Conservation (phyloP, 64 coral and sea anemone species). For the Pachyseris speciosa region DNA sequence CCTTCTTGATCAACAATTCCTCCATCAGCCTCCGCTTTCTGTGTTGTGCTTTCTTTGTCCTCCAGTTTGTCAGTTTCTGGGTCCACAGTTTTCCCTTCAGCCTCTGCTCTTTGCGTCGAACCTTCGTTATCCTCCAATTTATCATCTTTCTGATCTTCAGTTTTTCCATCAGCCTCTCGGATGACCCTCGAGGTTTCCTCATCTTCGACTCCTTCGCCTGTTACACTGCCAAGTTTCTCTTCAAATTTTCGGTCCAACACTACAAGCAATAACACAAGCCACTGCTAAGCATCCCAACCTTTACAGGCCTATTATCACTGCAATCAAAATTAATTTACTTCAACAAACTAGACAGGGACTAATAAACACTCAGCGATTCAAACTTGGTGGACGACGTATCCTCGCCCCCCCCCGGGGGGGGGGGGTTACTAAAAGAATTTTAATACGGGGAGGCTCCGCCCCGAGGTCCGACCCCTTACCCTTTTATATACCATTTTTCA, state of each 20-base stretch:
- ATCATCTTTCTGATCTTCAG: constrained; percentile 26
- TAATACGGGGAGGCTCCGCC: too few relatives aligned
- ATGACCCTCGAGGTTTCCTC: constrained; percentile 18
- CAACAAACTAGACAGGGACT: too few relatives aligned
- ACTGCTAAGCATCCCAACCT: not conserved
- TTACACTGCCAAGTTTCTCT: constrained; percentile 36
- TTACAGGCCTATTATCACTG: not conserved
- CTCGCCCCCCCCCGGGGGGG: too few relatives aligned
- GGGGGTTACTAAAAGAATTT: too few relatives aligned
- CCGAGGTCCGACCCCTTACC: too few relatives aligned
- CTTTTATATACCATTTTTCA: too few relatives aligned
- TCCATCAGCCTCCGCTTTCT: constrained; percentile 48
- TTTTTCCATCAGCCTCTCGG: constrained; percentile 18
- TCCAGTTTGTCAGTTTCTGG: constrained; percentile 17
- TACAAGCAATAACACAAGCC: not conserved
- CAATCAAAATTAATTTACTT: too few relatives aligned
- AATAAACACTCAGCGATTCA: too few relatives aligned
- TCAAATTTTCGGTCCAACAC: constrained; percentile 34
- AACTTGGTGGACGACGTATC: too few relatives aligned
- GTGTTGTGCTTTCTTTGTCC: constrained; percentile 15
- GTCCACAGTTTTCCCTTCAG: constrained; percentile 31
- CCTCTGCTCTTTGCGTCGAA: too few relatives aligned
- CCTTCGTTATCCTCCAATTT: too few relatives aligned
- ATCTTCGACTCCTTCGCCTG: not conserved
- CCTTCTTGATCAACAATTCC: constrained; percentile 20